These are phyloP conservation scores for Sympetrum striolatum DNA, from an alignment of 2,888 invertebrate genomes.

Conservation along the genomic window DNA sequence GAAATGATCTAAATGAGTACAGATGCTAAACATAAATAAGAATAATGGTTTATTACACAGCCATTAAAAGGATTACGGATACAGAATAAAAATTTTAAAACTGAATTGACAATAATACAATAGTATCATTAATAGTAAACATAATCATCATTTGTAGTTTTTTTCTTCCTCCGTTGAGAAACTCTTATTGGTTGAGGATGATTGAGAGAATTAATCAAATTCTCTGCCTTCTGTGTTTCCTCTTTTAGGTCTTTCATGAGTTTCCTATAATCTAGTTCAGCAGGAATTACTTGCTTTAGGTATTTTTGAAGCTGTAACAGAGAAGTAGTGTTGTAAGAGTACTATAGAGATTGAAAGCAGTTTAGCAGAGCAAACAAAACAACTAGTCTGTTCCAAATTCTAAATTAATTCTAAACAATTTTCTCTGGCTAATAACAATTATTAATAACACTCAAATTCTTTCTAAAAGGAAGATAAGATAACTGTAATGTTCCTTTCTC, in stretches of 20 bases:
- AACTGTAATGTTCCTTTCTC: too few relatives aligned
- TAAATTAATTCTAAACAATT: neutral
- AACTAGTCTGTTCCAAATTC: neutral
- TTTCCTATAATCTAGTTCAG: slow-evolving; percentile 73
- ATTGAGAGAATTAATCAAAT: slow-evolving; percentile 65
- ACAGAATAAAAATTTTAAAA: too few relatives aligned
- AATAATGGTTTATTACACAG: too few relatives aligned
- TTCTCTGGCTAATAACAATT: too few relatives aligned
- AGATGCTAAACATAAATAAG: too few relatives aligned
- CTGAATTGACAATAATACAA: too few relatives aligned
- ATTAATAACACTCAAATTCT: too few relatives aligned
- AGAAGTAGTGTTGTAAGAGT: slow-evolving; percentile 19
- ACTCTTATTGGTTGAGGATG: slow-evolving; percentile 67
- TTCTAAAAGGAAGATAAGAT: too few relatives aligned
- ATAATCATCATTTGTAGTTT: slow-evolving; percentile 66
- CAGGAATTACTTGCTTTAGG: slow-evolving; percentile 75
- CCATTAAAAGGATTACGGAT: too few relatives aligned
- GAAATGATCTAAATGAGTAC: too few relatives aligned
- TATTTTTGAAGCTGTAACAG: slow-evolving; percentile 68
- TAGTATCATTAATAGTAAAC: too few relatives aligned
- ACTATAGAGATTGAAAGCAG: neutral
- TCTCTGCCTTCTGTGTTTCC: slow-evolving; percentile 75
- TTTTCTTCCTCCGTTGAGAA: slow-evolving; percentile 66
- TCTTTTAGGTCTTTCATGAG: slow-evolving; percentile 78
- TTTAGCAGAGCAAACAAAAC: neutral